These are phyloP conservation scores for Trematocara nigrifrons DNA, from an alignment of 2,113 vertebrate genomes.

Conservation along the genomic window DNA sequence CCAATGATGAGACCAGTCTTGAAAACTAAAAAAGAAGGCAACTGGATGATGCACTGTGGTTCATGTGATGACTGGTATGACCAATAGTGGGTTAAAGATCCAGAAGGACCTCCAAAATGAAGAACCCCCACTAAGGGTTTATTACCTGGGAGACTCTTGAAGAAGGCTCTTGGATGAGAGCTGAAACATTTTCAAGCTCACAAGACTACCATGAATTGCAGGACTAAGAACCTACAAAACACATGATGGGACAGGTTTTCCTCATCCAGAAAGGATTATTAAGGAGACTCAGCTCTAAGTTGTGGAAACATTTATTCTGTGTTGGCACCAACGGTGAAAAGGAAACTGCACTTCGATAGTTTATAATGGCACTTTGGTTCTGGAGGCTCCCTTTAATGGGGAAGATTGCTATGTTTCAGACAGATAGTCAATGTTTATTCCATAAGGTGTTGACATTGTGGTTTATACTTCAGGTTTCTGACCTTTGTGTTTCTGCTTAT, in stretches of 20 bases:
- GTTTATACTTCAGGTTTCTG: neutral
- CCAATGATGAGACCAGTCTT: neutral
- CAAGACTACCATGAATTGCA: neutral
- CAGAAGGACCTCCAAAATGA: neutral
- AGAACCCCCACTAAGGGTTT: neutral
- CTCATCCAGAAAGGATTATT: neutral
- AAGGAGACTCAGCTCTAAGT: neutral
- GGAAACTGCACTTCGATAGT: neutral
- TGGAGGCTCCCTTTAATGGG: neutral
- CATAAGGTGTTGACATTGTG: neutral
- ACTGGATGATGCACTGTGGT: neutral
- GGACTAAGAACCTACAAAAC: neutral
- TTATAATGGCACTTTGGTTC: neutral
- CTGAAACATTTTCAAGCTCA: neutral
- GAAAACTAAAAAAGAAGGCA: neutral
- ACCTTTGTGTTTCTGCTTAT: neutral
- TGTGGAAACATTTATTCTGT: neutral
- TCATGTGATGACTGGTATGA: neutral
- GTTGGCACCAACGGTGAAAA: neutral
- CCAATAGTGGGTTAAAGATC: neutral
- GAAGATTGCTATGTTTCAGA: neutral
- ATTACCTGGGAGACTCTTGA: neutral
- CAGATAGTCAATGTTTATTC: neutral
- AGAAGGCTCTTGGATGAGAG: neutral
- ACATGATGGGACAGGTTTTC: neutral